phyloP scores from a whole-genome alignment of 2,797 vertebrate species.

The Parotocinclus haroldoi region DNA sequence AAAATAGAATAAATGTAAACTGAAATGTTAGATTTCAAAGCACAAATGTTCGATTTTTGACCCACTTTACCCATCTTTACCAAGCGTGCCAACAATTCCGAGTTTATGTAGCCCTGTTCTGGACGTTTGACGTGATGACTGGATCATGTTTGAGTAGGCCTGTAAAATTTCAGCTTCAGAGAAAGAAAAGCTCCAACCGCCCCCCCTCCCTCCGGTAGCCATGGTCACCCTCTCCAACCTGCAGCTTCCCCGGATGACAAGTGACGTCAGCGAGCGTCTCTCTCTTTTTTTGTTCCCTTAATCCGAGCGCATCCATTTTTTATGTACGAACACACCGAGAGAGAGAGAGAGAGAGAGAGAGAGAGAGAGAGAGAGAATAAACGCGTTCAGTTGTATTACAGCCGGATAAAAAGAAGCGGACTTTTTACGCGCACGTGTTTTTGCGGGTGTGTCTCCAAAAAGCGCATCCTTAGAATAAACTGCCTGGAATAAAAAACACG shows the following conservation, averaged over 20 bases:
- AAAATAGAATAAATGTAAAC: too few species aligned
- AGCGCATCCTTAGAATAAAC: slow-evolving; percentile 23
- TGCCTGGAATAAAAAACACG: neutral
- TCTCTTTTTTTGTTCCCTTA: slow-evolving; percentile 61
- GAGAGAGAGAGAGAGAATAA: neutral
- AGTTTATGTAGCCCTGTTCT: too few species aligned
- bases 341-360: slow-evolving; percentile 26
- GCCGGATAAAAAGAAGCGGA: neutral
- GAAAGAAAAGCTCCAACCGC: neutral
- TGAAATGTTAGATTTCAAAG: too few species aligned
- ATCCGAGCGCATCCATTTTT: slow-evolving; percentile 69
- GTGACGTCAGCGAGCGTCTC: slow-evolving; percentile 75
- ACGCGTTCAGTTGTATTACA: neutral
- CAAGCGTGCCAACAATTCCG: too few species aligned
- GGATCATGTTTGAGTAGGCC: neutral
- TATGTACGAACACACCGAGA: slow-evolving; percentile 61
- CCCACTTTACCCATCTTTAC: too few species aligned
- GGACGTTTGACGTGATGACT: neutral
- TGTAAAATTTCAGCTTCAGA: neutral
- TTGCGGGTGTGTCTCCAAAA: neutral
- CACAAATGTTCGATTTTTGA: too few species aligned
- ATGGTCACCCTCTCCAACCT: slow-evolving; percentile 63
- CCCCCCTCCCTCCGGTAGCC: neutral
- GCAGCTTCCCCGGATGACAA: slow-evolving; percentile 63
- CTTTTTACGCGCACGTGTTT: neutral